Conservation (phyloP, 2,113 vertebrate genomes). For the Erpornis zantholeuca region DNA sequence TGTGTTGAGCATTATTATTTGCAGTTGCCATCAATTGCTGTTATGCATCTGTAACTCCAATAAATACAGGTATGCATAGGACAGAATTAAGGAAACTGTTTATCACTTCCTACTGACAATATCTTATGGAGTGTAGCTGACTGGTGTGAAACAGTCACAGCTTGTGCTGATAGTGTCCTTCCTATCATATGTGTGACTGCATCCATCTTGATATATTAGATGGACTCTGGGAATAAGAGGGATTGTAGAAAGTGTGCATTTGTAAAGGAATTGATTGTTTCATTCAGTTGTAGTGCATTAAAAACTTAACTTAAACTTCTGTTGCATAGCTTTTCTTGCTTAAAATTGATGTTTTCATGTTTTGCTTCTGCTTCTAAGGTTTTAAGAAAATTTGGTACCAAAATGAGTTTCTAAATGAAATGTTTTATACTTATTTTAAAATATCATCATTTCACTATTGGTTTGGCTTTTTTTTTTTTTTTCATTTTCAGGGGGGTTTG, state of each 20-base stretch:
- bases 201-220: not conserved
- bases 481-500: not conserved
- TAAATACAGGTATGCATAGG: not conserved
- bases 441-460: rapidly evolving
- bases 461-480: not conserved
- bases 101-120: not conserved
- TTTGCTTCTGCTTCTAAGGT: not conserved
- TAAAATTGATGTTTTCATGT: not conserved
- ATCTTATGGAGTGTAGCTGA: not conserved
- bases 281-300: not conserved
- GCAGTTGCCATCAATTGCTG: not conserved
- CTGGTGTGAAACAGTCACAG: not conserved
- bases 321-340: not conserved
- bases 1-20: not conserved
- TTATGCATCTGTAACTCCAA: not conserved
- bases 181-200: not conserved
- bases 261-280: not conserved
- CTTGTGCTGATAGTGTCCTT: not conserved
- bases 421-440: not conserved
- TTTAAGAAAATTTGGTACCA: not conserved
- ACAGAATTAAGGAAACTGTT: not conserved
- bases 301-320: not conserved
- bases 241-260: not conserved
- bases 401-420: not conserved
- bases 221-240: not conserved